Base-by-base conservation (phyloP, 1,140 invertebrate species). In the Drosophila micromelanica region DNA sequence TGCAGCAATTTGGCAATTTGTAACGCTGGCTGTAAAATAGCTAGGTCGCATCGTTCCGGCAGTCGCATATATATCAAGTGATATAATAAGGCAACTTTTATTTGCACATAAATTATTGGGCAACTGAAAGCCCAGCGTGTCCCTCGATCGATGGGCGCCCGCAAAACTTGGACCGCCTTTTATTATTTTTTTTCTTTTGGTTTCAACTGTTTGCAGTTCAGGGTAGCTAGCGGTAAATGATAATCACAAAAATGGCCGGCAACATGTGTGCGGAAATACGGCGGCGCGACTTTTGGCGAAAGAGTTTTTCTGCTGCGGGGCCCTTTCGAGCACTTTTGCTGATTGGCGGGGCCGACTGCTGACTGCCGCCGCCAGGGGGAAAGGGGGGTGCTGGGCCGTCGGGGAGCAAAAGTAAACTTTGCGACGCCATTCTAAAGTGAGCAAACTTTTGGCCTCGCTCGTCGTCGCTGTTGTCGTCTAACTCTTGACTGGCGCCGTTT, bases 201-300 rank as follows among this genome's bases (percentile, higher is more conserved):
- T 23, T 43, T 32, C 40, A 64, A 12, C 30, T 23, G 48, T 55
- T 37, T 42, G 13, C 43, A 37, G 63, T 57, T 57, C 30, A 40
- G 23, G 46, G 55, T 27, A 59, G 40, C 40, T 43, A 82, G 68
- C 78, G 78, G 71, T 76, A 87, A 87, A 87, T 87, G 84, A 87
- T 86, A 86, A 87, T 85, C 82, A 85, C 82, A 82, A 76, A 87
- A 87, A 87, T 82, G 72, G 75, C 78, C 78, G 70, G 82, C 82
- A 87, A 87, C 82, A 87, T 87, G 84, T 87, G 82, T 87, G 84
- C 84, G 84, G 76, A 87, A 89, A 89, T 82, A 81, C 84, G 38
- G 67, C 78, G 82, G 52, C 81, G 81, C 81, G 82, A 87, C 78
- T 85, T 85, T 86, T 65, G 64, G 68, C 76, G 79, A 87, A 86